Conservation (phyloP, 2,113 vertebrate species). For the Psittacula cyanocephala region DNA sequence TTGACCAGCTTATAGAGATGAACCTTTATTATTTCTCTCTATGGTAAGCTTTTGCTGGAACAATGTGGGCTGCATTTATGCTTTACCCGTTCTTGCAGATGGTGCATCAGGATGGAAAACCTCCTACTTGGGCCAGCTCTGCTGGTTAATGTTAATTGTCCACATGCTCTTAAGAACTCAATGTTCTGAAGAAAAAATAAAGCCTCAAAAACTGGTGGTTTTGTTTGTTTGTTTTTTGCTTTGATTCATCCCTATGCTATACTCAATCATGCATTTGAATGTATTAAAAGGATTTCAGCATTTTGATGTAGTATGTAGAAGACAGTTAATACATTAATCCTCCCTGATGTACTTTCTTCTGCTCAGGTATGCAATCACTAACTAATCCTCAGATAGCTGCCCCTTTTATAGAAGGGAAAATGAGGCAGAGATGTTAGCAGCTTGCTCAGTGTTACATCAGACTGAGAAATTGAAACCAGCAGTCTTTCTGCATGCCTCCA, state of each 20-base stretch:
- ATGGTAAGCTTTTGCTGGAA: constrained; percentile 61
- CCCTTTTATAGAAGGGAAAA: not conserved
- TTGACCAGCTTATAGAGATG: constrained; percentile 77
- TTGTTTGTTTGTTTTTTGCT: not conserved
- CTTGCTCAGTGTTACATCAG: not conserved
- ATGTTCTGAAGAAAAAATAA: not conserved
- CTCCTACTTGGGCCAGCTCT: not conserved
- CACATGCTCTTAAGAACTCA: not conserved
- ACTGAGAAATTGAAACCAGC: not conserved
- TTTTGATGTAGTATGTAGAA: not conserved
- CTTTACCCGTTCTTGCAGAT: constrained; percentile 1
- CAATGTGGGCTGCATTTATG: not conserved
- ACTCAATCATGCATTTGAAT: not conserved
- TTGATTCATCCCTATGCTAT: not conserved
- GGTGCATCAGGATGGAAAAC: not conserved
- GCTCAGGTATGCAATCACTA: not conserved
- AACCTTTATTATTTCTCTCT: constrained; percentile 80
- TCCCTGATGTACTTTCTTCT: not conserved
- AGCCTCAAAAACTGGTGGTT: not conserved
- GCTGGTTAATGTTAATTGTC: not conserved
- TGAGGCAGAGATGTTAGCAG: not conserved
- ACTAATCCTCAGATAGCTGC: not conserved
- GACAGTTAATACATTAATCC: not conserved
- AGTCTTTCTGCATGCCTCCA: not conserved
- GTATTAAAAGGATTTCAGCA: not conserved